These are phyloP conservation scores for Acrobasis suavella DNA, from an alignment of 2,888 invertebrate genomes.

Conservation along the genomic window DNA sequence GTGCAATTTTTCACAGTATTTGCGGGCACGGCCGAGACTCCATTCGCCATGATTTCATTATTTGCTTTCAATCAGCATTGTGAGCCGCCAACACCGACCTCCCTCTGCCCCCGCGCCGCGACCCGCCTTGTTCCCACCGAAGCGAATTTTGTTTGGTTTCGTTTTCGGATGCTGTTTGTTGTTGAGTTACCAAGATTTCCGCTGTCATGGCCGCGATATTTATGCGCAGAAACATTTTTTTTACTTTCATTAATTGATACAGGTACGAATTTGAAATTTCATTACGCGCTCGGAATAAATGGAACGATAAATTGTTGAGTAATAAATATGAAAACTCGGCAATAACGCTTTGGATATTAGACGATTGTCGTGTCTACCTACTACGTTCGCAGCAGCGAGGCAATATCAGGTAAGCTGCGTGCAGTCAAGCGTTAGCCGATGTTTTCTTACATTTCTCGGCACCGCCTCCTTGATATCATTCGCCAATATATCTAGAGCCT, in stretches of 20 bases:
- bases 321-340: conserved; percentile 14
- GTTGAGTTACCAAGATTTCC: conserved; percentile 68
- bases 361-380: conserved; percentile 12
- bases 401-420: conserved; percentile 26
- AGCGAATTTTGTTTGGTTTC: conserved; percentile 79
- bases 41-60: conserved; percentile 79
- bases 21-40: conserved; percentile 60
- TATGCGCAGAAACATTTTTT: conserved; percentile 31
- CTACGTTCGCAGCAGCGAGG: conserved; percentile 12
- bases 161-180: conserved; percentile 76
- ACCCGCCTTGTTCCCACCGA: conserved; percentile 51
- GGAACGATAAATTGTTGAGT: conserved; percentile 21
- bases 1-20: conserved; percentile 77
- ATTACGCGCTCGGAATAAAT: conserved; percentile 19
- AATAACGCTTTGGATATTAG: conserved; percentile 18
- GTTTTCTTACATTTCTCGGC: conserved; percentile 12
- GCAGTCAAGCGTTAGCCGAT: conserved; percentile 26
- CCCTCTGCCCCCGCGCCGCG: conserved; percentile 39
- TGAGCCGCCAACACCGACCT: conserved; percentile 57
- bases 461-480: conserved; percentile 11
- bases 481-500: conserved; percentile 7
- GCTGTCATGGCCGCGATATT: conserved; percentile 40
- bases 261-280: conserved; percentile 14
- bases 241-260: conserved; percentile 22
- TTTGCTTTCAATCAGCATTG: conserved; percentile 82